Percentiles rank a stretch among this genome's conserved stretches.
These are phyloP conservation scores for Scaptodrosophila latifasciaeformis DNA, from an alignment of 2,888 invertebrate genomes.

Conservation along the genomic window DNA sequence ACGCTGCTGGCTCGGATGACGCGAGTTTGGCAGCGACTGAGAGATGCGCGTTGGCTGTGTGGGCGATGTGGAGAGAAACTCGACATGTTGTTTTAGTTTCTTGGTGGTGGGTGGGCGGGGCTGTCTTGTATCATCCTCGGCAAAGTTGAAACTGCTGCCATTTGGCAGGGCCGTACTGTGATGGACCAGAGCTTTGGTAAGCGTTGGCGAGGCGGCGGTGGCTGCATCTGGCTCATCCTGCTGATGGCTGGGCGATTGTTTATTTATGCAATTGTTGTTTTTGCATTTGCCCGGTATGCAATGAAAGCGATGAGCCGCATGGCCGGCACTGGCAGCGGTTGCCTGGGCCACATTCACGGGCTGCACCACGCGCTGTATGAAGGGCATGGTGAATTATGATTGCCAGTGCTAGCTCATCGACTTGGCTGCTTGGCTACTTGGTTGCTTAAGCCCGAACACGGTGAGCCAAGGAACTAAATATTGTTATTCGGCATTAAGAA, in stretches of 20 bases:
- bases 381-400: constrained; percentile 82
- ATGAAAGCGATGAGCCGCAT: constrained; percentile 53
- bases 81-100: constrained; percentile 70
- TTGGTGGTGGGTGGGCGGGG: constrained; percentile 51
- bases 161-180: constrained; percentile 34
- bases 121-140: constrained; percentile 43
- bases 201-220: constrained; percentile 32
- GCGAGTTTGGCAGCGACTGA: constrained; percentile 53
- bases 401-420: constrained; percentile 28
- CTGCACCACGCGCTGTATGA: constrained; percentile 88
- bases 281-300: constrained; percentile 67
- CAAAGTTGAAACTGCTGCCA: constrained; percentile 50
- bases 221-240: constrained; percentile 29
- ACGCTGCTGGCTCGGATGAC: constrained; percentile 53
- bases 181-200: constrained; percentile 44
- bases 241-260: constrained; percentile 36
- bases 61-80: constrained; percentile 63
- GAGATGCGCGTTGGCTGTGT: constrained; percentile 39
- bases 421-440: not conserved
- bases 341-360: constrained; percentile 85
- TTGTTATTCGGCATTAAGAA: not conserved
- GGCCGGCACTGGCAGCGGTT: constrained; percentile 55
- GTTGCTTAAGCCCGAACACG: not conserved
- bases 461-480: constrained; percentile 8
- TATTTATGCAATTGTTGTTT: constrained; percentile 72